Evolutionary conservation across 2,888 invertebrate species (phyloP), one percentile per base, ranked within the genome.

Genomic region (Pollenia amentaria): DNA sequence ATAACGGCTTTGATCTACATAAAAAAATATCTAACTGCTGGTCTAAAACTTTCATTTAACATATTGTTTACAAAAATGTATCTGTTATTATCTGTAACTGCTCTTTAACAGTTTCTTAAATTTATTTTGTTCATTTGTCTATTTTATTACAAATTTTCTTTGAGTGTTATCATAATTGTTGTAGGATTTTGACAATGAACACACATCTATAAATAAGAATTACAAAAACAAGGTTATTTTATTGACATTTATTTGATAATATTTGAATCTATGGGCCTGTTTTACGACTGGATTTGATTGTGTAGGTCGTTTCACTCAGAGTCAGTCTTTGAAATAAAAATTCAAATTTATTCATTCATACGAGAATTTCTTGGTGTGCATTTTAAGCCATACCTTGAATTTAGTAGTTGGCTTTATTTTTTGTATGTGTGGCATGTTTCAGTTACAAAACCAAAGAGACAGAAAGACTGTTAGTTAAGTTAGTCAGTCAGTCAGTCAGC

Each of bases 151-250:
- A 29, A 29, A 29, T 70, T 62, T 8, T 18, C 40, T 62, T 16
- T n/a, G 1, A 73, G 18, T 48, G 65, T 73, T 81, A 73, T 81
- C 55, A 73, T 73, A 81, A 73, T 73, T 73, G 76, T 69, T 82
- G 82, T 82, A 76, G 76, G 82, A 82, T 82, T 82, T 82, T 82
- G 76, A 82, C 82, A 76, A 69, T 82, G 75, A 81, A 75, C 44
- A 65, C 38, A 70, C 38, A 64, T 40, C 38, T 9, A 75, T 76
- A 73, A 80, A 62, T 82, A 62, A 9, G 16, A 62, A 62, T 53
- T 21, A 62, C 7, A n/a, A 77, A 77, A 72, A 83, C 83, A 77
- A 77, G 83, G 72, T 77, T 77, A 53, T 44, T 75, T 60, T 73
- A 75, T 82, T 82, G 75, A 81, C 81, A 75, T 75, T 75, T 81